Conservation (phyloP, 2,888 invertebrate species). For the Mimas tiliae region DNA sequence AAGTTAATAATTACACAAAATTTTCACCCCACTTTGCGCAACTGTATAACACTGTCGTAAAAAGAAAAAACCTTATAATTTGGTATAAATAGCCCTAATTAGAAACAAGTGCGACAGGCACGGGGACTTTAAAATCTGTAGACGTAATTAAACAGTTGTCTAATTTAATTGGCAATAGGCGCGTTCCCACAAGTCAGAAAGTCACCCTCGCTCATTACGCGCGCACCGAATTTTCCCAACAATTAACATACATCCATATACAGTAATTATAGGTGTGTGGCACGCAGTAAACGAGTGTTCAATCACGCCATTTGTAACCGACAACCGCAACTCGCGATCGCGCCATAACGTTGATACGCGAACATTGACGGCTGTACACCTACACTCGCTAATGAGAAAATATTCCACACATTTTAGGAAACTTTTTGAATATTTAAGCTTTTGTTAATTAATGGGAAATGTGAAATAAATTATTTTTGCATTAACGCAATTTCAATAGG, state of each 20-base stretch:
- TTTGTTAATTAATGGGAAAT: constrained; percentile 33
- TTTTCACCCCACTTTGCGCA: constrained; percentile 43
- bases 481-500: no score
- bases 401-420: background rate
- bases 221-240: constrained; percentile 72
- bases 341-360: constrained; percentile 29
- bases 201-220: constrained; percentile 72
- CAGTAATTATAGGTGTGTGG: constrained; percentile 68
- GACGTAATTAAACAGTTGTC: constrained; percentile 80
- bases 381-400: constrained; percentile 5
- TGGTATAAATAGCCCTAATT: constrained; percentile 65
- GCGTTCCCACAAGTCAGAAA: constrained; percentile 79
- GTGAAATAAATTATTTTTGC: background rate
- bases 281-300: constrained; percentile 56
- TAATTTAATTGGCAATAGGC: constrained; percentile 82
- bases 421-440: constrained; percentile 23
- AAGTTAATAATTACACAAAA: constrained; percentile 50
- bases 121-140: constrained; percentile 33
- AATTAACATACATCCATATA: constrained; percentile 68
- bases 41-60: constrained; percentile 18
- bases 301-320: constrained; percentile 55
- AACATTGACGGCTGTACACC: constrained; percentile 1
- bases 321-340: constrained; percentile 34
- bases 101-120: constrained; percentile 51
- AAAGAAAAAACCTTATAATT: constrained; percentile 56